These are phyloP conservation scores for Cyprinodon tularosa DNA, from an alignment of 2,113 vertebrate genomes.

Conservation along the genomic window DNA sequence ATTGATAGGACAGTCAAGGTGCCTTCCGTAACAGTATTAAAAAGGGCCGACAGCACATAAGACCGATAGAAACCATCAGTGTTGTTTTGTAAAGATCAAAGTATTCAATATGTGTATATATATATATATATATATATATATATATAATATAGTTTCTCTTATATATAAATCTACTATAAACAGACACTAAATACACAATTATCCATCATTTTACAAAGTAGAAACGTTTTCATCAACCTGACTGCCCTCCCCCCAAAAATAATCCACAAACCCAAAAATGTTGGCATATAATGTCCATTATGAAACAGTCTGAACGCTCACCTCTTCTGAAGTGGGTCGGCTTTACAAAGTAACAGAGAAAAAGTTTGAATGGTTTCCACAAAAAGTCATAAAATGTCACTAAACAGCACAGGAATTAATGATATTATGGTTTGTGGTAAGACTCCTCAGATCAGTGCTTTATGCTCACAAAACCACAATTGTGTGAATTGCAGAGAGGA, in stretches of 20 bases:
- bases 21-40: slow-evolving; percentile 62
- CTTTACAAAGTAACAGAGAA: slow-evolving; percentile 69
- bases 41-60: slow-evolving; percentile 29
- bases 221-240: slow-evolving; percentile 70
- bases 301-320: slow-evolving; percentile 49
- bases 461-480: slow-evolving; percentile 58
- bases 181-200: slow-evolving; percentile 86
- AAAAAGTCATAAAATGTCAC: slow-evolving; percentile 63
- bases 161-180: slow-evolving; percentile 88
- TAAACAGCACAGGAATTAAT: slow-evolving; percentile 24
- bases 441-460: slow-evolving; percentile 39
- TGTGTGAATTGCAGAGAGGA: slow-evolving; percentile 26
- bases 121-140: too few relatives aligned
- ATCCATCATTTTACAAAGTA: slow-evolving; percentile 82
- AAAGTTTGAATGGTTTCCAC: slow-evolving; percentile 35
- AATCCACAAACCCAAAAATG: slow-evolving; percentile 47
- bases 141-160: slow-evolving; percentile 80
- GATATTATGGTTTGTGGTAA: slow-evolving; percentile 51
- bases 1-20: slow-evolving; percentile 59
- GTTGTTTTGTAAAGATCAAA: slow-evolving; percentile 74
- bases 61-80: slow-evolving; percentile 60
- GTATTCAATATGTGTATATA: slow-evolving; percentile 66
- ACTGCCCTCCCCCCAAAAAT: slow-evolving; percentile 16
- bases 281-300: slow-evolving; percentile 46
- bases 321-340: slow-evolving; percentile 60